phyloP scores from a whole-genome alignment of 2,113 vertebrate genomes.

The Sorex araneus region DNA sequence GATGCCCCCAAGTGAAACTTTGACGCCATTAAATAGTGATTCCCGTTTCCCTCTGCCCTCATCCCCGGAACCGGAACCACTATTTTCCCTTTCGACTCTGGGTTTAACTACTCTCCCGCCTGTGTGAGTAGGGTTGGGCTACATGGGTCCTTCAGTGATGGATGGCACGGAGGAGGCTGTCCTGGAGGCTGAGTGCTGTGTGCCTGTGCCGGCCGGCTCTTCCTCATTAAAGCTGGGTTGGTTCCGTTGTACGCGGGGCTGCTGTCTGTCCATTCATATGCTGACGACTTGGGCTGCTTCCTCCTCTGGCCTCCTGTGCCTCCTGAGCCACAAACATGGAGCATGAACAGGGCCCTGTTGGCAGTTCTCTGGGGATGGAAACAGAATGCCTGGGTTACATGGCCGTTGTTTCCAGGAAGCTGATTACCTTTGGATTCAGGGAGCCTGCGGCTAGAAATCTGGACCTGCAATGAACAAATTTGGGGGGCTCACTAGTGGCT shows the following conservation, averaged over 20 bases:
- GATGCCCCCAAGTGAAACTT: background rate
- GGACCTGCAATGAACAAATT: slow-evolving; percentile 23
- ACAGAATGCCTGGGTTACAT: background rate
- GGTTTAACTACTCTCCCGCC: no score
- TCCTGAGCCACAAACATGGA: background rate
- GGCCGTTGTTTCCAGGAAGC: slow-evolving; percentile 19
- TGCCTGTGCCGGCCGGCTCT: no score
- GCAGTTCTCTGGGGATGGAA: background rate
- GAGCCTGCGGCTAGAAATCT: background rate
- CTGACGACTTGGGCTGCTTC: background rate
- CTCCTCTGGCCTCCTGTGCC: background rate
- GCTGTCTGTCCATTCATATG: background rate
- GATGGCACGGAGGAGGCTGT: background rate
- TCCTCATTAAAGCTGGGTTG: background rate
- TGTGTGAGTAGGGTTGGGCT: background rate
- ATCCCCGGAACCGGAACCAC: no score
- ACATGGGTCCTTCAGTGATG: background rate
- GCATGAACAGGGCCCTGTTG: background rate
- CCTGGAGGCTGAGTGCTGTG: background rate
- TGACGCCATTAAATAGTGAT: background rate
- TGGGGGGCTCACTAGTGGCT: background rate
- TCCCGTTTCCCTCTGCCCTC: accelerated
- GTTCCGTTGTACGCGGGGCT: no score
- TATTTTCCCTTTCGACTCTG: background rate
- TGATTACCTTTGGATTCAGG: slow-evolving; percentile 58